Base-by-base conservation (phyloP, 2,888 invertebrate species). In the Apamea monoglypha region DNA sequence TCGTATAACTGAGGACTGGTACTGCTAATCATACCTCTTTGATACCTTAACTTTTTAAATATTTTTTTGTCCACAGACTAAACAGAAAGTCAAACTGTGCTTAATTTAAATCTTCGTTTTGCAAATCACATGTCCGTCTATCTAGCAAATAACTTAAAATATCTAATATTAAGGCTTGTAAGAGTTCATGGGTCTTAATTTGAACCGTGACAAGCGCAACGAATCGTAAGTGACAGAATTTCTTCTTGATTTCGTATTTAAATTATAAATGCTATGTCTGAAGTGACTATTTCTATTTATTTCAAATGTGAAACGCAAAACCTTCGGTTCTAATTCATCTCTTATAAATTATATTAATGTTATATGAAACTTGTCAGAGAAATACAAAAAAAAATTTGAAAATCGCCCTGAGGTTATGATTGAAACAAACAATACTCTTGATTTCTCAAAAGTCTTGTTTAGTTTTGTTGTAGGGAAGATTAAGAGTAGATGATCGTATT, bases 161-260 rank as follows among this genome's bases (percentile, higher is more conserved):
- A 78, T 80, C 76, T 72, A 66, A 73, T 70, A 69, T 82, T 76
- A 70, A 81, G 61, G 71, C 53, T 53, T 74, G 76, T 76, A 80
- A 77, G 61, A 79, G 82, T 81, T 87, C 78, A 82, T 59, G 53
- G 78, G 74, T 81, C 78, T 86, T 83, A 80, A 87, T 89, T 83
- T 89, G 67, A 53, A 63, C 64, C 25, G 25, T 83, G 89, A 89
- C 78, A 84, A 71, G 77, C 88, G 82, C 68, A 80, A 66, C 88
- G 74, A 88, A 88, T 88, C 21, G 44, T 59, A 88, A 86, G 80
- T 88, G 89, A 84, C 88, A 78, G 86, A 75, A 85, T 86, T 88
- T 83, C 71, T 80, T 88, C 69, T 66, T 21, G 64, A 29, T 53
- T 72, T 78, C 61, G 16, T 66, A 80, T 72, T 70, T 78, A 80